Evolutionary conservation across 1,140 invertebrate species (phyloP), one percentile per base, ranked within the genome.

Genomic region (Orchestia grillus): DNA sequence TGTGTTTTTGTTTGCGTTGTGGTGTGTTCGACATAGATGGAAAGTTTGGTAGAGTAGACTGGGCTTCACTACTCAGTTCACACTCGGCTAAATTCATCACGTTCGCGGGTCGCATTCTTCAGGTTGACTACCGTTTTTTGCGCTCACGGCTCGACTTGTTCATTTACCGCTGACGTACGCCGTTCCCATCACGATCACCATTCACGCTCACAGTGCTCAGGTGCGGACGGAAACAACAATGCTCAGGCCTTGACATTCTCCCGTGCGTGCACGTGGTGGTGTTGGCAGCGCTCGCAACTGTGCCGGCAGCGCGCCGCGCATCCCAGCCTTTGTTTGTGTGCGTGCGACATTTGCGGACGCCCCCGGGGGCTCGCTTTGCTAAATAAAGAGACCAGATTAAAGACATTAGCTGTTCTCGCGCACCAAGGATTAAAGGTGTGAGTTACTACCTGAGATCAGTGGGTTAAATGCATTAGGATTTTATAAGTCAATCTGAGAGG

Each of bases 171-270:
- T 53, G 6, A 53, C 28, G 62, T 28, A 8, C 36, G 62, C 15
- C 11, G 62, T 77, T 77, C 11, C 62, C 15, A 77, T 77, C 62
- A 77, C n/a, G n/a, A n/a, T n/a, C n/a, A n/a, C n/a, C n/a, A n/a
- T n/a, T n/a, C n/a, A n/a, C 62, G 62, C 62, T 36, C 62, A 77
- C 62, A 8, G 62, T 77, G 28, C 62, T 77, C 15, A 36, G 62
- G 62, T 77, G 62, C 62, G 62, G 62, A 77, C 62, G 62, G 62
- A 77, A 77, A 77, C 62, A 77, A 77, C 62, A 77, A 77, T 77
- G 62, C 62, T 77, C 62, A 77, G 62, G 62, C 62, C 62, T 77
- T 77, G 62, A 77, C 62, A 77, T 77, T 77, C 62, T 77, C 62
- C 28, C 36, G 62, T 77, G 62, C 62, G 62, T 36, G 62, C 62